A percentile compares a stretch with the other conserved stretches of the same genome.
Conservation (phyloP, 2,888 invertebrate species). For the Pterobdella sp. region DNA sequence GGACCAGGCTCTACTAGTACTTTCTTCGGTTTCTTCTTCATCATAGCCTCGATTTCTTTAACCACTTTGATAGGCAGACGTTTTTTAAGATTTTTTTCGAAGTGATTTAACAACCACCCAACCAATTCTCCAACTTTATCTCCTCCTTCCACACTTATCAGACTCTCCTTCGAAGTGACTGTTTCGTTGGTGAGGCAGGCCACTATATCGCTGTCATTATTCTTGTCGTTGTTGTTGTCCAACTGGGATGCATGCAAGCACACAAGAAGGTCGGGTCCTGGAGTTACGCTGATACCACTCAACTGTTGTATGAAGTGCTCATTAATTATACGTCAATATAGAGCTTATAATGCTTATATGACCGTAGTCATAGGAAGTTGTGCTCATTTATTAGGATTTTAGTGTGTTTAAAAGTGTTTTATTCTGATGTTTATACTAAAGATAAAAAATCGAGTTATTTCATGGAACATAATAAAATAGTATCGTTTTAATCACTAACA, state of each 20-base stretch:
- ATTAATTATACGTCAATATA: neutral
- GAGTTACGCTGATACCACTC: slow-evolving; percentile 75
- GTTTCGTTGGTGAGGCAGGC: slow-evolving; percentile 62
- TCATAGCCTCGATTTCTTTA: slow-evolving; percentile 67
- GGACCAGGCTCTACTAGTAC: slow-evolving; percentile 53
- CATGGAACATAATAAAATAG: neutral
- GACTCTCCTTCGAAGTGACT: slow-evolving; percentile 71
- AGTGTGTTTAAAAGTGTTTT: too few species aligned
- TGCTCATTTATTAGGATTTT: too few species aligned
- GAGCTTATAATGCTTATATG: neutral
- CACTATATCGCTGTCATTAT: slow-evolving; percentile 57
- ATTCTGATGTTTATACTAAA: too few species aligned
- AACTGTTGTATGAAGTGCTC: slow-evolving; percentile 50
- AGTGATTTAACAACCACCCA: slow-evolving; percentile 58
- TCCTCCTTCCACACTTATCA: slow-evolving; percentile 63
- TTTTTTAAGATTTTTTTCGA: slow-evolving; percentile 60
- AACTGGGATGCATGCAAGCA: slow-evolving; percentile 76
- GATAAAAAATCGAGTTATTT: too few species aligned
- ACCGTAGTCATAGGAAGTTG: too few species aligned
- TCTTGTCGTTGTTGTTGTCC: slow-evolving; percentile 54
- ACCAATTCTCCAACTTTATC: slow-evolving; percentile 68
- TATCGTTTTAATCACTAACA: slow-evolving; percentile 51
- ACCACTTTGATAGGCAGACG: slow-evolving; percentile 68
- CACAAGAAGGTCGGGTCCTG: slow-evolving; percentile 76
- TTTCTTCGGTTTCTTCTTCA: slow-evolving; percentile 69